These are phyloP conservation scores for Standfussiana lucernea DNA, from an alignment of 2,888 invertebrate species.

Conservation along the genomic window DNA sequence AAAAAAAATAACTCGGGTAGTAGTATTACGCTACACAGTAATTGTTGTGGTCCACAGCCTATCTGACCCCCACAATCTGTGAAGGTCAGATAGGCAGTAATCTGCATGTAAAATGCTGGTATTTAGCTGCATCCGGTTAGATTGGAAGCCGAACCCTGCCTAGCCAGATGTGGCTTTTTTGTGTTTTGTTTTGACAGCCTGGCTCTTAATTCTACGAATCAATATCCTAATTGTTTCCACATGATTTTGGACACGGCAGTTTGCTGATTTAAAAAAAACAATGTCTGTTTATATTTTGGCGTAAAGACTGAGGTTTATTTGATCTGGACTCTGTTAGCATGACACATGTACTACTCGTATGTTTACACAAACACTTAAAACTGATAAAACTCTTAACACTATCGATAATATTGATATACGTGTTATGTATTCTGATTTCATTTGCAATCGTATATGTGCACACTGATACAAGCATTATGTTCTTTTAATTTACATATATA, in stretches of 20 bases:
- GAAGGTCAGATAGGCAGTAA: background rate
- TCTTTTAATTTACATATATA: background rate
- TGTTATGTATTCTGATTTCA: background rate
- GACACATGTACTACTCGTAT: background rate
- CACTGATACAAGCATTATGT: background rate
- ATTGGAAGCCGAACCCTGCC: background rate
- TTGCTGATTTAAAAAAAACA: background rate
- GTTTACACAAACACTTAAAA: background rate
- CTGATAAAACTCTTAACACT: conserved; percentile 7
- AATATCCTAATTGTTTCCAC: background rate
- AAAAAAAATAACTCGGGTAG: too few relatives aligned
- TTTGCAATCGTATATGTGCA: background rate
- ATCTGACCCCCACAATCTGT: background rate
- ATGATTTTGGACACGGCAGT: background rate
- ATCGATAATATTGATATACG: conserved; percentile 8
- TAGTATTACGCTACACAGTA: too few relatives aligned
- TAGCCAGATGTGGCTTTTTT: background rate
- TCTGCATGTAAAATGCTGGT: background rate
- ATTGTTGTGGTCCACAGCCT: background rate
- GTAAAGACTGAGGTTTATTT: background rate
- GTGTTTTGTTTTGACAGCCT: background rate
- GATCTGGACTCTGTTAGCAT: background rate
- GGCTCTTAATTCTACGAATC: background rate
- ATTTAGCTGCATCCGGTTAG: background rate
- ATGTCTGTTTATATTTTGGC: background rate